These are phyloP conservation scores for Notechis scutatus DNA, from an alignment of 2,113 vertebrate genomes.

Conservation along the genomic window DNA sequence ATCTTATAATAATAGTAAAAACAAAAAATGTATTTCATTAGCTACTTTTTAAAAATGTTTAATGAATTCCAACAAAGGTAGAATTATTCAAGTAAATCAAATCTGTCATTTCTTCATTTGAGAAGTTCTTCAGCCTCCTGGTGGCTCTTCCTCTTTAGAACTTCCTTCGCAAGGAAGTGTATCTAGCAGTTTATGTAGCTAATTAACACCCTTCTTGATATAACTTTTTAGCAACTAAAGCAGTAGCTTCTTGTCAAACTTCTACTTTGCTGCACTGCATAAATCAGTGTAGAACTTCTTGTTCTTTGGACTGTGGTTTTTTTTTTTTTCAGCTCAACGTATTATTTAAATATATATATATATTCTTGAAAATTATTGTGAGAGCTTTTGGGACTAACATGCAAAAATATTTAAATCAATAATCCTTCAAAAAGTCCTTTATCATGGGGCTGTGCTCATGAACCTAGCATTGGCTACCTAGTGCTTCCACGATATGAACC, in stretches of 20 bases:
- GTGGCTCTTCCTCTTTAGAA: not conserved
- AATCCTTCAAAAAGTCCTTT: not conserved
- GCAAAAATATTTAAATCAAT: not conserved
- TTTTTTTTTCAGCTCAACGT: not conserved
- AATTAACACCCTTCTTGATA: not conserved
- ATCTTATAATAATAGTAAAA: slow-evolving; percentile 41
- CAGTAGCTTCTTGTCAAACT: not conserved
- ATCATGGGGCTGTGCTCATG: not conserved
- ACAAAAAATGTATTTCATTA: slow-evolving; percentile 29
- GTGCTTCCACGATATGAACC: not conserved
- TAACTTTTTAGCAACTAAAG: not conserved
- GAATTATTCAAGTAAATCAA: slow-evolving; percentile 49
- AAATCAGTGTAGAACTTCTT: not conserved
- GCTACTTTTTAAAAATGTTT: slow-evolving; percentile 20
- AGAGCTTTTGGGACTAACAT: not conserved
- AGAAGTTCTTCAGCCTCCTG: slow-evolving; percentile 32
- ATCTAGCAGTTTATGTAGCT: not conserved
- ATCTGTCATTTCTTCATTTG: slow-evolving; percentile 65
- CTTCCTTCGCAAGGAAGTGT: not conserved
- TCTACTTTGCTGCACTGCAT: not conserved
- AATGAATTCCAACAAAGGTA: slow-evolving; percentile 47
- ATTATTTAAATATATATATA: not conserved
- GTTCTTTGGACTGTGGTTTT: not conserved
- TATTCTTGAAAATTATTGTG: not conserved
- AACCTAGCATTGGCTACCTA: not conserved